Evolutionary conservation across 2,113 vertebrate species (phyloP), one percentile per base, ranked within the genome.

Genomic region (Poeciliopsis occidentalis): DNA sequence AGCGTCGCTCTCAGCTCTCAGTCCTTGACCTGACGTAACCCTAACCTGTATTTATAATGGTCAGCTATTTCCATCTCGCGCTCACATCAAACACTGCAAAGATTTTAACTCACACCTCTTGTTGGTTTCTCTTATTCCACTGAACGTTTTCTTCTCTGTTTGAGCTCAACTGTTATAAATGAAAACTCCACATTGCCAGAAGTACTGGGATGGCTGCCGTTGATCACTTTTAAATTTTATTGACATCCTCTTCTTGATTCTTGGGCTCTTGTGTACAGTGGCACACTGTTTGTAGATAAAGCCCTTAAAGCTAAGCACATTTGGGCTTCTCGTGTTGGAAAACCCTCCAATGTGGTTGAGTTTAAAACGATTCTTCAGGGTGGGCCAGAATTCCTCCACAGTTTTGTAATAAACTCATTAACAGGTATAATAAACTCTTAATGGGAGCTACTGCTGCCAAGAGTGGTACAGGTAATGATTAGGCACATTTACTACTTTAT

Each of bases 11-110:
- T 60, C 64, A 82, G 41, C 67, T 3, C 24, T 67, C 72, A 83
- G 88, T 67, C 19, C n/a, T 26, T 74, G 88, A 88, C 90, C 90
- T 69, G 72, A 88, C 2, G 60, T 85, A 86, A 90, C 90, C 88
- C 72, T 75, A 32, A 80, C 54, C 67, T 67, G 79, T 37, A 80
- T 64, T 65, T 61, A 30, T 24, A 44, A 69, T 37, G 31, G 71
- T 77, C 82, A 77, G 73, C 66, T 60, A 17, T 71, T 32, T 78
- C 32, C 64, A 64, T 31, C 60, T 64, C 10, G 26, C 8, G 51
- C 24, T 30, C 8, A 11, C 2, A 76, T 34, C 11, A 1, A 71
- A 70, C 31, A 8, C 39, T 27, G 22, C 24, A 31, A 69, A 64
- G 13, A 60, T 1, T 57, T 44, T 27, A 73, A 64, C 24, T 7